Evolutionary conservation across 2,113 vertebrate species (phyloP), one percentile per base, ranked within the genome.

Genomic region (Podarcis muralis): DNA sequence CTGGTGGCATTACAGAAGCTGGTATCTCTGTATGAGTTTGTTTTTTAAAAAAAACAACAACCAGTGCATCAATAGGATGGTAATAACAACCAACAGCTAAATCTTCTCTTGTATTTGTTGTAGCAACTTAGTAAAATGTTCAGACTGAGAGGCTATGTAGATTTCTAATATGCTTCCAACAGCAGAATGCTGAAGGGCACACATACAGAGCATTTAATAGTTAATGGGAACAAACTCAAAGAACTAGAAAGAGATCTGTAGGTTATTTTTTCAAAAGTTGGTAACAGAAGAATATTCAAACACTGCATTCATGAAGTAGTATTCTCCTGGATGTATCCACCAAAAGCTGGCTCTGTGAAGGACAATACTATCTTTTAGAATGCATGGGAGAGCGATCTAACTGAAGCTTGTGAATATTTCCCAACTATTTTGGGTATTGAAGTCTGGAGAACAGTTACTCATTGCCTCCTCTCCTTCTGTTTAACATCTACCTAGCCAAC

Each of bases 1-100:
- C 86, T 0, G 97, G 96, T 20, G 98, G 97, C 71, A 97, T 93
- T 13, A 96, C 91, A 23, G 97, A 97, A 35, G 96, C 92, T 0
- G 95, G 92, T 87, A 96, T 92, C 87, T 97, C 97, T 96, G 96
- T 90, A 94, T 90, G 94, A 94, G 62, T 94, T 90, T 12, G 48
- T 11, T 53, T 53, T 48, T 53, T 4, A 18, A 88, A 86, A 90
- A 89, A 7, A 0, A 88, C 83, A 91, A 90, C 5, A 0, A 72
- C 23, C 72, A 74, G 4, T 32, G 37, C 11, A 35, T 81, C 53
- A 62, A n/a, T 89, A 84, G 90, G 30, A 27, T 20, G 2, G 7
- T 66, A 75, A 7, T 43, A 65, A 20, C 7, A 18, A 23, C 8
- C 20, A 81, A 35, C 2, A 30, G 59, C 18, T 40, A 74, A 48